A percentile compares a stretch with the other conserved stretches of the same genome.
Evolutionary conservation across 2,888 invertebrate genomes (phyloP).

Genomic region (Peribatodes rhomboidaria): DNA sequence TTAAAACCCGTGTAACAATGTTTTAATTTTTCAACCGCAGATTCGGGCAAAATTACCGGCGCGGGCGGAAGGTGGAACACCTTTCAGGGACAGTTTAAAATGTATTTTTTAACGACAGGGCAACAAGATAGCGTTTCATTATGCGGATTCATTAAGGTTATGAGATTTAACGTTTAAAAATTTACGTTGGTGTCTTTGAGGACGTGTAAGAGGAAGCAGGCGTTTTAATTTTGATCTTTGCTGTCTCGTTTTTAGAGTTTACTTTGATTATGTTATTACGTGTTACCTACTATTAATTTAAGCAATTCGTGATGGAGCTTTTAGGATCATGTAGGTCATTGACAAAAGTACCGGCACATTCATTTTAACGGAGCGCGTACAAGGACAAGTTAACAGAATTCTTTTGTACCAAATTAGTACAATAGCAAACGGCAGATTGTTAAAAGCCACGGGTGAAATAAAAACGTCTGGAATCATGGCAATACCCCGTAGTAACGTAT

Average conservation of each 20-base stretch:
- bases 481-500: no score
- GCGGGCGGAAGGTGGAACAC: conserved; percentile 13
- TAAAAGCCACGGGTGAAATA: no score
- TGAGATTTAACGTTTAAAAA: conserved; percentile 20
- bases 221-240: neutral
- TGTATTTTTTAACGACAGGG: conserved; percentile 25
- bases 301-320: no score
- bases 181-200: conserved; percentile 5
- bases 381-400: no score
- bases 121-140: conserved; percentile 4
- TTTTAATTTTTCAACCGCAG: conserved; percentile 43
- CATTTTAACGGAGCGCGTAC: no score
- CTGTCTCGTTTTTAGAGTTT: neutral
- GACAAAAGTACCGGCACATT: no score
- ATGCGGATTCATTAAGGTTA: conserved; percentile 19
- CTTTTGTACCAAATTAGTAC: no score
- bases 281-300: no score
- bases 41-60: conserved; percentile 26
- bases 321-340: no score
- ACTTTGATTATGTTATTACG: neutral
- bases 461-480: no score
- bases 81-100: conserved; percentile 22
- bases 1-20: conserved; percentile 34
- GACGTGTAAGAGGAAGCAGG: neutral
- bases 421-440: no score